These are phyloP conservation scores for Tenualosa thibaudeaui DNA, from an alignment of 2,797 vertebrate genomes.

Conservation along the genomic window DNA sequence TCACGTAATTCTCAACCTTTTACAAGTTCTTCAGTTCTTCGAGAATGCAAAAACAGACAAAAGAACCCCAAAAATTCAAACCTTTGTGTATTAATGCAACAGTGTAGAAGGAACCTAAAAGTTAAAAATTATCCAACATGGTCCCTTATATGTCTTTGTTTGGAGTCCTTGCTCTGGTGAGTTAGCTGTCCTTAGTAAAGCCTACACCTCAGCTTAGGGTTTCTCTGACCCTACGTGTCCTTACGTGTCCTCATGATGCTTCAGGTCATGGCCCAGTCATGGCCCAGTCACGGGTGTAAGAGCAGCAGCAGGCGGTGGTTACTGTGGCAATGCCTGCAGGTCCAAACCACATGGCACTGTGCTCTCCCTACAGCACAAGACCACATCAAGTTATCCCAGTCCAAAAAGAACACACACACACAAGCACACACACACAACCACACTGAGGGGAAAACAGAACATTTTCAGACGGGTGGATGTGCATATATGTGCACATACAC, in stretches of 20 bases:
- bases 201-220: neutral
- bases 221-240: neutral
- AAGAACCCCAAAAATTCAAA: too few species aligned
- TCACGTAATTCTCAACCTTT: neutral
- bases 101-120: neutral
- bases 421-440: neutral
- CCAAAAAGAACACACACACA: neutral
- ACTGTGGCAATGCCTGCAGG: slow-evolving; percentile 39
- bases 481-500: neutral
- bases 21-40: too few species aligned
- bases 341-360: slow-evolving; percentile 18
- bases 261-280: neutral
- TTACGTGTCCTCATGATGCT: neutral
- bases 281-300: neutral
- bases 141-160: too few species aligned
- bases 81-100: neutral
- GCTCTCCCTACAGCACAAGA: neutral
- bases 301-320: neutral
- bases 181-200: too few species aligned
- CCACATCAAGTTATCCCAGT: neutral
- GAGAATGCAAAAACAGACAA: too few species aligned
- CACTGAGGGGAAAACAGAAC: neutral
- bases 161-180: too few species aligned
- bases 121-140: too few species aligned
- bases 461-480: too few species aligned